phyloP scores from a whole-genome alignment of 2,888 invertebrate genomes.

The Protodeltote pygarga region DNA sequence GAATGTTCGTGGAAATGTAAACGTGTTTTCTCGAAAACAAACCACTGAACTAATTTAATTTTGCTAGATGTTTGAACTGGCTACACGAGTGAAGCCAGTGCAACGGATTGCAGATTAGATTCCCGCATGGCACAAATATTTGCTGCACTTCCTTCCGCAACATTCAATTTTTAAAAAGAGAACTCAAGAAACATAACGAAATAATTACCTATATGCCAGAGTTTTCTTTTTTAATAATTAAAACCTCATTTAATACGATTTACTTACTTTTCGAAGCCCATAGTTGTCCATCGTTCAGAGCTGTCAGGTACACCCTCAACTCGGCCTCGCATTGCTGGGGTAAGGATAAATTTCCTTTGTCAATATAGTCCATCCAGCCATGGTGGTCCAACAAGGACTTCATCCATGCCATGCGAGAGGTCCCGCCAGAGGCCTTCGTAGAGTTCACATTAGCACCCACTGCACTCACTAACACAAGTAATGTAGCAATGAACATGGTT shows the following conservation, averaged over 20 bases:
- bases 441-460: conserved; percentile 75
- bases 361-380: conserved; percentile 80
- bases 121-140: too few relatives aligned
- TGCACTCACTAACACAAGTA: conserved; percentile 77
- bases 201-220: too few relatives aligned
- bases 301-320: conserved; percentile 85
- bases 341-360: conserved; percentile 76
- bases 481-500: conserved; percentile 67
- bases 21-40: too few relatives aligned
- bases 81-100: too few relatives aligned
- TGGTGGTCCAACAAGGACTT: conserved; percentile 89
- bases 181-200: too few relatives aligned
- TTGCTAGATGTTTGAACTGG: too few relatives aligned
- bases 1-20: too few relatives aligned
- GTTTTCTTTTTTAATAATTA: too few relatives aligned
- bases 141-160: too few relatives aligned
- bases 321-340: conserved; percentile 82
- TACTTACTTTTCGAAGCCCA: conserved; percentile 94
- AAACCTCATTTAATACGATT: not conserved
- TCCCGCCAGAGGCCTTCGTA: conserved; percentile 43
- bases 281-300: conserved; percentile 88
- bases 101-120: too few relatives aligned
- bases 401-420: conserved; percentile 89
- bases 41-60: too few relatives aligned
- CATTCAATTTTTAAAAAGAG: too few relatives aligned